Conservation (phyloP, 2,888 invertebrate species). For the Dinocampus coccinellae region DNA sequence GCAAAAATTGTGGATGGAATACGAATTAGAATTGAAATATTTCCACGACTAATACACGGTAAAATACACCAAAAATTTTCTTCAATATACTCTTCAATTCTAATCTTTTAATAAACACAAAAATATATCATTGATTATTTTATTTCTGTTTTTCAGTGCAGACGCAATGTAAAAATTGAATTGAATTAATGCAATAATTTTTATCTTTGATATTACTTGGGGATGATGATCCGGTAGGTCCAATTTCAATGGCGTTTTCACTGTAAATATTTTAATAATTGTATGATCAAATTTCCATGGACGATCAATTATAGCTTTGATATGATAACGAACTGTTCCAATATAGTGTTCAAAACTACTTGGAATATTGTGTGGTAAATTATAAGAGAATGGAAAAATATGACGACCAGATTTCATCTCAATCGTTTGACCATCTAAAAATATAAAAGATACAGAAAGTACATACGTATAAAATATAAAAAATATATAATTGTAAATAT, state of each 20-base stretch:
- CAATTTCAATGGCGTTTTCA: slow-evolving; percentile 83
- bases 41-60: slow-evolving; percentile 79
- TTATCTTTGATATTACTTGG: slow-evolving; percentile 72
- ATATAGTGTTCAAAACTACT: slow-evolving; percentile 78
- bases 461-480: too few relatives aligned
- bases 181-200: not conserved
- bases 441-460: too few relatives aligned
- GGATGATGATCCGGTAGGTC: slow-evolving; percentile 73
- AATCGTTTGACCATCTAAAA: slow-evolving; percentile 74
- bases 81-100: slow-evolving; percentile 31
- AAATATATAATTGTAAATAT: not conserved
- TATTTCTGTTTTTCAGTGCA: too few relatives aligned
- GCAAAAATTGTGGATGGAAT: slow-evolving; percentile 80
- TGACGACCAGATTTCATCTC: slow-evolving; percentile 78
- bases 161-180: not conserved
- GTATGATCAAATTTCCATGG: slow-evolving; percentile 87
- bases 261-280: slow-evolving; percentile 81
- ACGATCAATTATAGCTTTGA: slow-evolving; percentile 81
- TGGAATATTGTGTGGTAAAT: slow-evolving; percentile 79
- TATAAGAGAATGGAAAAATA: slow-evolving; percentile 82
- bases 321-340: slow-evolving; percentile 83
- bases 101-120: slow-evolving; percentile 44
- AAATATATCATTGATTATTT: not conserved
- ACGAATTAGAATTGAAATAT: slow-evolving; percentile 75
- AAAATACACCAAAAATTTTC: slow-evolving; percentile 70